Percentiles rank a stretch among this genome's conserved stretches.
These are phyloP conservation scores for Gortyna flavago DNA, from an alignment of 2,888 invertebrate species.

Conservation along the genomic window DNA sequence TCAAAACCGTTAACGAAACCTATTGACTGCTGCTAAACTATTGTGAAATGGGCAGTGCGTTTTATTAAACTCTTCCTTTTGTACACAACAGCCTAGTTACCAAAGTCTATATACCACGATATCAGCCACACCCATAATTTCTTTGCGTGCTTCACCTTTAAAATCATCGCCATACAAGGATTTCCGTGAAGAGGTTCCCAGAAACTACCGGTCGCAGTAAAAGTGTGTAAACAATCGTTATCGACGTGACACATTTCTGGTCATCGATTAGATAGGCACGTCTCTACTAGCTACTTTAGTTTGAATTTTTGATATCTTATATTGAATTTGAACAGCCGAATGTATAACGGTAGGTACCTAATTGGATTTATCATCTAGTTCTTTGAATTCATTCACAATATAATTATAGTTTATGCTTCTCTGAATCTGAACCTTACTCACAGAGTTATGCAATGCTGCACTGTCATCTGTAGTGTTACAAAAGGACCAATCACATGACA, in stretches of 20 bases:
- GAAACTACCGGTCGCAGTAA: slow-evolving; percentile 60
- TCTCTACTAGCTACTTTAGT: slow-evolving; percentile 58
- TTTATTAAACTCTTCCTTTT: neutral
- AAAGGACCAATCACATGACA: neutral
- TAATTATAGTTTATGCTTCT: neutral
- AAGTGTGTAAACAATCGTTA: slow-evolving; percentile 53
- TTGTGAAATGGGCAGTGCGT: neutral
- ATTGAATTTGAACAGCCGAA: slow-evolving; percentile 7
- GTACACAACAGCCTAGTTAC: neutral
- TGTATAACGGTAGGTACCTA: neutral
- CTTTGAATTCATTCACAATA: neutral
- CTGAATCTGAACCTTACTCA: neutral
- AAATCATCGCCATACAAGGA: slow-evolving; percentile 36
- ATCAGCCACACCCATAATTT: slow-evolving; percentile 7
- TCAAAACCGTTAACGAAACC: no score
- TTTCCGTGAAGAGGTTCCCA: slow-evolving; percentile 51
- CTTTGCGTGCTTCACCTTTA: slow-evolving; percentile 4
- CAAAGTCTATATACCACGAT: neutral
- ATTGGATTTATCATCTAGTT: neutral
- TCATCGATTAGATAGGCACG: slow-evolving; percentile 59
- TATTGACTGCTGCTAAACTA: neutral
- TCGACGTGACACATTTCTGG: slow-evolving; percentile 68
- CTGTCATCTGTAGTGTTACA: neutral
- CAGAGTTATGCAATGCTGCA: neutral
- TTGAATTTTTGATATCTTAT: slow-evolving; percentile 48